Base-by-base conservation (phyloP, 1,140 invertebrate species). In the Homalodisca vitripennis region DNA sequence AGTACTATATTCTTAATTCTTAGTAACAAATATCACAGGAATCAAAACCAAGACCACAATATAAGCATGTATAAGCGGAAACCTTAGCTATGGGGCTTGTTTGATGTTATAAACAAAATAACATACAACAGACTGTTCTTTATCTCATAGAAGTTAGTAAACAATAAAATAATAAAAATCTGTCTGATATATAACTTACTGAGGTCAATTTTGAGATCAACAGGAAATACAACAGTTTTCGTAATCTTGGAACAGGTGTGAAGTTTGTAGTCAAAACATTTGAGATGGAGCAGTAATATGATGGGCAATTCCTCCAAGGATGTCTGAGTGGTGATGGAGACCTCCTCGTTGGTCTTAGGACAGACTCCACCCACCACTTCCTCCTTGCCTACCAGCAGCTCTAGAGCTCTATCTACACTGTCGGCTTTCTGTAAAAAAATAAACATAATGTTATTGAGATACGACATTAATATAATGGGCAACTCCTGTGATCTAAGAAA, bases 211-310 rank as follows among this genome's bases (percentile, higher is more conserved):
- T 96, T 95, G 14, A 98, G 82, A 76, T 96, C 92, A 57, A 96
- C 85, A 0, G 90, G 88, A 80, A 94, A 97, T 74, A 95, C 92
- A 17, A 97, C 85, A 70, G 87, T 89, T 81, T 97, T 98, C 30
- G 94, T 81, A 55, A 97, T 91, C 81, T 98, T 98, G 34, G 93
- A 92, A 76, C 93, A 94, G 6, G 91, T 92, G 0, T 86, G 82
- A 27, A 86, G 83, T 75, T 91, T 88, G 73, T 93, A 92, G 77
- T 97, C 91, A 80, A 97, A 97, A 80, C 94, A 93, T 75, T 88
- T 88, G 3, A 88, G 78, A 74, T 87, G 86, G 51, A 98, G 83
- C 75, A 98, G 87, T 17, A 97, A 89, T 0, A 95, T 95, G 24
- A 75, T 77, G 78, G 95, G 95, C 24, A 75, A 77, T 79, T 94